Evolutionary conservation across 1,140 invertebrate species (phyloP).

Genomic region (Drosophila nasuta): DNA sequence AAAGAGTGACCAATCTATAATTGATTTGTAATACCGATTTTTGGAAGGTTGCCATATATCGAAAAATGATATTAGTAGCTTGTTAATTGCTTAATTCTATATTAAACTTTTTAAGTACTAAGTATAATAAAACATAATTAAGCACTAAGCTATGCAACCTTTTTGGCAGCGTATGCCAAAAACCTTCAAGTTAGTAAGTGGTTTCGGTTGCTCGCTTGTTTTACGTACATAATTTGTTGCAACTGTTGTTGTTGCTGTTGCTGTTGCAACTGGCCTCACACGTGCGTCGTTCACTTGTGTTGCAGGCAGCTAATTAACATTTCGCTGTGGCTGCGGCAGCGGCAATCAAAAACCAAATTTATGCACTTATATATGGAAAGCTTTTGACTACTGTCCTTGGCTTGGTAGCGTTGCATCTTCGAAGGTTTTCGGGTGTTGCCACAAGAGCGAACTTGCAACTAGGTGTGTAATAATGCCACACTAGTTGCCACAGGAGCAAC

Average conservation of each 20-base stretch:
- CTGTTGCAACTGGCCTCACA: constrained; percentile 54
- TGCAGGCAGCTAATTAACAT: constrained; percentile 74
- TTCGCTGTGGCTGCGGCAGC: constrained; percentile 42
- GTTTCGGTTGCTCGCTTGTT: constrained; percentile 37
- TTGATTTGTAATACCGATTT: too few relatives aligned
- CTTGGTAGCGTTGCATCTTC: constrained; percentile 14
- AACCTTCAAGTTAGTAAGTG: constrained; percentile 28
- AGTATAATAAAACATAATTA: too few relatives aligned
- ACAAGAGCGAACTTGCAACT: constrained; percentile 23
- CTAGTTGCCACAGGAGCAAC: constrained; percentile 17
- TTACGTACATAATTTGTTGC: constrained; percentile 63
- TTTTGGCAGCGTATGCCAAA: constrained; percentile 4
- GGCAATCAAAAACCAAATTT: constrained; percentile 66
- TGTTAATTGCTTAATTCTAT: too few relatives aligned
- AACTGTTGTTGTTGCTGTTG: constrained; percentile 10
- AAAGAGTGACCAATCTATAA: too few relatives aligned
- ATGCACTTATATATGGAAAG: constrained; percentile 56
- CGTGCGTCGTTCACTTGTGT: constrained; percentile 47
- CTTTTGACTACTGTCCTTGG: constrained; percentile 59
- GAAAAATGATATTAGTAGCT: too few relatives aligned
- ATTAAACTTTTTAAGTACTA: too few relatives aligned
- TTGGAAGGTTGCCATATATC: too few relatives aligned
- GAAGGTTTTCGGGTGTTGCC: neutral
- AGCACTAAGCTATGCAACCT: neutral
- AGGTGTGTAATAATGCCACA: constrained; percentile 29